Conservation (phyloP, 2,113 vertebrate genomes). For the Aspiorhynchus laticeps region DNA sequence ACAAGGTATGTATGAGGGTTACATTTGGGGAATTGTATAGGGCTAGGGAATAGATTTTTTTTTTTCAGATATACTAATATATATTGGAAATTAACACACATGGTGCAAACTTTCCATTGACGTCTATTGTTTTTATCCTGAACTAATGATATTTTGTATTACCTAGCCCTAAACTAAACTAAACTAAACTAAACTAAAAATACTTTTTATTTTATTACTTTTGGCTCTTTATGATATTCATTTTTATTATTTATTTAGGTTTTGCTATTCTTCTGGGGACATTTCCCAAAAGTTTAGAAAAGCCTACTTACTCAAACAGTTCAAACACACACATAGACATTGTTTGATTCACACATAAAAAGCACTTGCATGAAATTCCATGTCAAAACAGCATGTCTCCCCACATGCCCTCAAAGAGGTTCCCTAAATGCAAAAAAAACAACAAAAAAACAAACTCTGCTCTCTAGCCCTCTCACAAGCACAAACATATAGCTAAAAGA, state of each 20-base stretch:
- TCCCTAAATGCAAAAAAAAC: slow-evolving; percentile 1
- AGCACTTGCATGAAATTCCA: background rate
- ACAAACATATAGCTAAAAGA: slow-evolving; percentile 14
- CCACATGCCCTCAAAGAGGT: background rate
- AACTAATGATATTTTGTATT: background rate
- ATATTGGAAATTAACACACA: too few relatives aligned
- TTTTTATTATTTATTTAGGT: background rate
- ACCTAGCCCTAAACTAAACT: background rate
- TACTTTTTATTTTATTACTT: too few relatives aligned
- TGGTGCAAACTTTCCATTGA: too few relatives aligned
- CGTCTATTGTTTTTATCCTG: background rate
- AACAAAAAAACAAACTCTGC: background rate
- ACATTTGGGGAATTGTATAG: too few relatives aligned
- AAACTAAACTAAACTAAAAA: too few relatives aligned
- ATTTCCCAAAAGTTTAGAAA: background rate
- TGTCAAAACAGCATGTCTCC: slow-evolving; percentile 6
- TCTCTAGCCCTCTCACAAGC: slow-evolving; percentile 2
- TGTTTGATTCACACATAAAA: slow-evolving; percentile 24
- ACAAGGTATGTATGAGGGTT: too few relatives aligned
- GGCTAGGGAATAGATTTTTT: too few relatives aligned
- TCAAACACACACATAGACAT: slow-evolving; percentile 29
- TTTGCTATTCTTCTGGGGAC: background rate
- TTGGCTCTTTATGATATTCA: background rate
- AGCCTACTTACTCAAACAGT: background rate
- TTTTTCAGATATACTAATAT: too few relatives aligned